Base-by-base conservation (phyloP, 2,113 vertebrate genomes). In the Capreolus pygargus region DNA sequence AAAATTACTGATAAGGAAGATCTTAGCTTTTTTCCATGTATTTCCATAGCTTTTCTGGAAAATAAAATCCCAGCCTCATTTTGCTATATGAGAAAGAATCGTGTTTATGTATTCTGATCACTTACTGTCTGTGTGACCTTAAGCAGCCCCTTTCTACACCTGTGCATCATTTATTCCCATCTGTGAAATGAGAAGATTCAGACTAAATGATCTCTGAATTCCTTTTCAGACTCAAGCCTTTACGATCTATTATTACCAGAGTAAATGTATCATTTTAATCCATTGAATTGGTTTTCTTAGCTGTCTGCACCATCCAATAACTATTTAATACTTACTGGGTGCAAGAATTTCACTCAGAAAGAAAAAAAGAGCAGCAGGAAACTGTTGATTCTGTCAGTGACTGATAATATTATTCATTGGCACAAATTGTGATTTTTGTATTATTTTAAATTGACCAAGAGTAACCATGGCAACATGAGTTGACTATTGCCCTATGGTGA, bases 381-480 rank as follows among this genome's bases (percentile, higher is more conserved):
- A 81, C 10, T 19, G 21, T 60, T 96, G 74, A 92, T 89, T 95
- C 36, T 95, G n/a, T 86, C 89, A 67, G n/a, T 86, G 50, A 84
- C 57, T 84, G 27, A 76, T 91, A 89, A 86, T 95, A 86, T 91
- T 93, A 96, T 95, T 97, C 54, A 58, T 36, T 81, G n/a, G 28
- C 58, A 95, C n/a, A 90, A 90, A 92, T 67, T 95, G 21, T 95
- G 52, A 81, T 88, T 60, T 96, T 61, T 86, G 64, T 17, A 76
- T 95, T 28, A 61, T 74, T 97, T 84, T 82, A 97, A 92, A n/a
- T 90, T 3, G 0, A 83, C 79, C 39, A 94, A 94, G 36, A 93
- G 85, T 97, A 96, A 94, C 86, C 88, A 97, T 91, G 86, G 93
- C 47, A 97, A 98, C 91, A 78, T 78, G 96, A 96, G 50, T 85